Conservation (phyloP, 2,888 invertebrate species). For the Harmothoe impar region DNA sequence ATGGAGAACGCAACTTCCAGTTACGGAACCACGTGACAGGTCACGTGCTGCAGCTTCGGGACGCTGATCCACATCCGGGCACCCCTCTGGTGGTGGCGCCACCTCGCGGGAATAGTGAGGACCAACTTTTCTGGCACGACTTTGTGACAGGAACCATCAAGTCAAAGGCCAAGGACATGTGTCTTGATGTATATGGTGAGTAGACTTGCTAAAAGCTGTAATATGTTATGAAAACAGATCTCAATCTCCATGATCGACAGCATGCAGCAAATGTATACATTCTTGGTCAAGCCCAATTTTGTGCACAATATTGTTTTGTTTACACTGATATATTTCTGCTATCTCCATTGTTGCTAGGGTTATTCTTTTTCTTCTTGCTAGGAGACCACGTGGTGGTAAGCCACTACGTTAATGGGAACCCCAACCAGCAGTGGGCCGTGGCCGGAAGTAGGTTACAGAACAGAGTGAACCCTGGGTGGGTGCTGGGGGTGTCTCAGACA, state of each 20-base stretch:
- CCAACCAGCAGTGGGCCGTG: constrained; percentile 36
- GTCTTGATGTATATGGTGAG: constrained; percentile 34
- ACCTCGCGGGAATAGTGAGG: not conserved
- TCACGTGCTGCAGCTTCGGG: constrained; percentile 24
- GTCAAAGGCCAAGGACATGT: constrained; percentile 47
- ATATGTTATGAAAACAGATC: no score
- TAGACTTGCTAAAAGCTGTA: not conserved
- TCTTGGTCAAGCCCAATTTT: no score
- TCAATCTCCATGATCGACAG: no score
- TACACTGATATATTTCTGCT: no score
- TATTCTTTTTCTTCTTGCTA: not conserved
- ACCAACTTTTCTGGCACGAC: constrained; percentile 43
- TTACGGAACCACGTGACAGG: not conserved
- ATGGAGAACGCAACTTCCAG: not conserved
- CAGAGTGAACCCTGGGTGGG: constrained; percentile 51
- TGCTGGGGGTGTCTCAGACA: constrained; percentile 12
- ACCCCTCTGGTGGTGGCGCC: constrained; percentile 13
- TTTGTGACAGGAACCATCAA: constrained; percentile 36
- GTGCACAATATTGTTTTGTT: no score
- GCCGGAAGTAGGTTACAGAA: constrained; percentile 34
- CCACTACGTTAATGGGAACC: constrained; percentile 16
- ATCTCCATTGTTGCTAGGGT: no score
- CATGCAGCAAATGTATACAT: no score
- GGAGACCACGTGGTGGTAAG: not conserved
- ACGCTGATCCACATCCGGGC: constrained; percentile 46